phyloP scores from a whole-genome alignment of 2,888 invertebrate genomes.

The Noctua janthe region DNA sequence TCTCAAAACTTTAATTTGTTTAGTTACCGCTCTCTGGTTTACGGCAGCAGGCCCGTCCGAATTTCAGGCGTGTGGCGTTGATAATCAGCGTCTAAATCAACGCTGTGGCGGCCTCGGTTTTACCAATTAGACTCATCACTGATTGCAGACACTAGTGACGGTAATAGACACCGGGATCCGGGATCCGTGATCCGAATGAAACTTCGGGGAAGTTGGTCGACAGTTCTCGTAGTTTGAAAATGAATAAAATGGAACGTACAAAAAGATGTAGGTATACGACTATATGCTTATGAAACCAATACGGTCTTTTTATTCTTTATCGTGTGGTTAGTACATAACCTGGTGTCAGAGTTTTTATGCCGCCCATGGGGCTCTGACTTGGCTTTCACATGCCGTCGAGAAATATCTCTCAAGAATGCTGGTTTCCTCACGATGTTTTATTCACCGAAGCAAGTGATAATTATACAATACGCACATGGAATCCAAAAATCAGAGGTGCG shows the following conservation, averaged over 20 bases:
- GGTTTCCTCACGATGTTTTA: no score
- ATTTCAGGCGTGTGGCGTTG: slow-evolving; percentile 46
- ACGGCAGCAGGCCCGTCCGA: not conserved
- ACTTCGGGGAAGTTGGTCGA: slow-evolving; percentile 14
- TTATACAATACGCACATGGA: no score
- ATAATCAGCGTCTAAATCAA: slow-evolving; percentile 64
- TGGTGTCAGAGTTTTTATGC: no score
- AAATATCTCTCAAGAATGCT: no score
- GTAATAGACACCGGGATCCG: slow-evolving; percentile 42
- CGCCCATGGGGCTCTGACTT: no score
- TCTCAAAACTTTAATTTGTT: not conserved
- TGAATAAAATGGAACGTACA: slow-evolving; percentile 10
- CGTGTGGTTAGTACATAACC: no score
- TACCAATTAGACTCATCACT: slow-evolving; percentile 62
- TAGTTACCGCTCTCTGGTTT: not conserved
- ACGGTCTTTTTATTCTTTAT: not conserved
- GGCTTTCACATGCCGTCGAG: no score
- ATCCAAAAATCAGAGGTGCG: no score
- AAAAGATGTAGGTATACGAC: slow-evolving; percentile 13
- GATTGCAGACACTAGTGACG: slow-evolving; percentile 64
- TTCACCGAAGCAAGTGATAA: no score
- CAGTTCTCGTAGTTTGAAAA: slow-evolving; percentile 16
- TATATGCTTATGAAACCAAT: slow-evolving; percentile 14
- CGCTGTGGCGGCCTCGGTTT: slow-evolving; percentile 60
- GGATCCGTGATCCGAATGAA: slow-evolving; percentile 16